Conservation (phyloP, 2,888 invertebrate species). For the Leptinotarsa rubiginosa region DNA sequence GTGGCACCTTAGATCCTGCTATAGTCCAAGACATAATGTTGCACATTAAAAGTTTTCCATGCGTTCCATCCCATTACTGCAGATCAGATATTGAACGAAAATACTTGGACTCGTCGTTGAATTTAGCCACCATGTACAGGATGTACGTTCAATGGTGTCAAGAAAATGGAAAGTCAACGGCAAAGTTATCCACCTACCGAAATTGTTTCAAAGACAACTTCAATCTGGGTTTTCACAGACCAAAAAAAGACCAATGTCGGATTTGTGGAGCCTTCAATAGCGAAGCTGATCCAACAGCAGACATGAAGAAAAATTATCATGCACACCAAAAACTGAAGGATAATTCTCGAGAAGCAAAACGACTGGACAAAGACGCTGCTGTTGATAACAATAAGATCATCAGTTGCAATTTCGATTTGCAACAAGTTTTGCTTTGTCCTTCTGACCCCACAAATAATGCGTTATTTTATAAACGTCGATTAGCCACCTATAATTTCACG, state of each 20-base stretch:
- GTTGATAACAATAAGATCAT: slow-evolving; percentile 26
- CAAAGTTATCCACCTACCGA: slow-evolving; percentile 17
- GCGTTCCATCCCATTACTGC: slow-evolving; percentile 35
- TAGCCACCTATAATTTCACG: slow-evolving; percentile 45
- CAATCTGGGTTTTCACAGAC: slow-evolving; percentile 29
- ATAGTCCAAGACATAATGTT: slow-evolving; percentile 25
- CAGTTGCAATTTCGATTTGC: slow-evolving; percentile 47
- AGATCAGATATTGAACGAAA: slow-evolving; percentile 27
- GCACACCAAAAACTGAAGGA: slow-evolving; percentile 23
- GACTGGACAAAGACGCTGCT: slow-evolving; percentile 26
- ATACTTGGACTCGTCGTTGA: slow-evolving; percentile 22
- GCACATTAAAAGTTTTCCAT: slow-evolving; percentile 37
- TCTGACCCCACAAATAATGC: slow-evolving; percentile 43
- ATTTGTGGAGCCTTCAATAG: slow-evolving; percentile 25
- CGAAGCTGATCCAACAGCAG: neutral
- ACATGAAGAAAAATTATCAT: slow-evolving; percentile 21
- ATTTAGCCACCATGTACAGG: slow-evolving; percentile 29
- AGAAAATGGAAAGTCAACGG: slow-evolving; percentile 20
- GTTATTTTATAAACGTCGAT: slow-evolving; percentile 45
- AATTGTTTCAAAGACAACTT: slow-evolving; percentile 27
- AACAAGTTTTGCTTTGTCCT: slow-evolving; percentile 44
- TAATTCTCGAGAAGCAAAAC: slow-evolving; percentile 24
- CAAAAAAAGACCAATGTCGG: slow-evolving; percentile 35
- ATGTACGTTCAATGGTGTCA: slow-evolving; percentile 14
- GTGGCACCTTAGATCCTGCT: slow-evolving; percentile 19